Percentiles rank a stretch among this genome's conserved stretches.
phyloP scores from a whole-genome alignment of 2,113 vertebrate genomes.

The Coptodon rendalli region DNA sequence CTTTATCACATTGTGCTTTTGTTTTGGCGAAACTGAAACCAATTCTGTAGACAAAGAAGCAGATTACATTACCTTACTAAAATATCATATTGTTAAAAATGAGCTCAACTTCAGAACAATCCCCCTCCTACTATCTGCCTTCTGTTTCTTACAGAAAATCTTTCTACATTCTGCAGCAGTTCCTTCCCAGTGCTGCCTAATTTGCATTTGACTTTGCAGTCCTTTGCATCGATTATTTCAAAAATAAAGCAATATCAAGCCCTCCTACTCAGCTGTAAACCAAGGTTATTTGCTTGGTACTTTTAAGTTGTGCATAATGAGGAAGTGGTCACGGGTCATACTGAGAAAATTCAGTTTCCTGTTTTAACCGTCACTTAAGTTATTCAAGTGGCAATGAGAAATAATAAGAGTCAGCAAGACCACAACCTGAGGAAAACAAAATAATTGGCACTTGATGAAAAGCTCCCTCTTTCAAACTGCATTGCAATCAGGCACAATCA shows the following conservation, averaged over 20 bases:
- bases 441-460: conserved; percentile 1
- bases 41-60: conserved; percentile 23
- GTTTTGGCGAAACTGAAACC: conserved; percentile 53
- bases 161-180: neutral
- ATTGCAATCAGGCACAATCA: neutral
- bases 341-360: conserved; percentile 64
- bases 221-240: neutral
- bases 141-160: conserved; percentile 2
- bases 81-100: conserved; percentile 9
- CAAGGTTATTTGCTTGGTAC: conserved; percentile 2
- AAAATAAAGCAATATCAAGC: neutral
- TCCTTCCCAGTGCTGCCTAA: neutral
- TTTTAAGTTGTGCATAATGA: conserved; percentile 41
- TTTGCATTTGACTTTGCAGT: conserved; percentile 24
- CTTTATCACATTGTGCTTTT: conserved; percentile 26
- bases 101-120: neutral
- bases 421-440: neutral
- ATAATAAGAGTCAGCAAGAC: neutral
- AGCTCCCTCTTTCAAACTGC: neutral
- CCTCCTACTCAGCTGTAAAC: neutral
- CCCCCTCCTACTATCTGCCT: neutral
- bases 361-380: conserved; percentile 56
- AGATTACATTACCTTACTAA: conserved; percentile 12
- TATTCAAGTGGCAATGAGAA: conserved; percentile 2
- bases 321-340: conserved; percentile 64